Evolutionary conservation across 2,113 vertebrate species (phyloP).

Genomic region (Acrocephalus kingi): DNA sequence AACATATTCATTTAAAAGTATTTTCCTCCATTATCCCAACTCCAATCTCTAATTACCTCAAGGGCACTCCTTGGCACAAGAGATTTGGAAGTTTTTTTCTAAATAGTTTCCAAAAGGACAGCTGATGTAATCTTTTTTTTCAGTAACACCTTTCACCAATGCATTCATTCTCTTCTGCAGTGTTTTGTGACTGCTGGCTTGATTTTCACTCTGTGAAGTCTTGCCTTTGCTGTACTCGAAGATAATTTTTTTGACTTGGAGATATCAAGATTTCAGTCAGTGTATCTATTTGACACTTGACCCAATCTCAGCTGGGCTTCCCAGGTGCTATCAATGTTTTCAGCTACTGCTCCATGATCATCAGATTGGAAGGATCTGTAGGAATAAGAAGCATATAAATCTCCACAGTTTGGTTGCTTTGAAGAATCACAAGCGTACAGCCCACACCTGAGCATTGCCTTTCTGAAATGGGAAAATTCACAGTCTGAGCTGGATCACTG

Average conservation of each 20-base stretch:
- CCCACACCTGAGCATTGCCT: background rate
- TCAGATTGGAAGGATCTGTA: background rate
- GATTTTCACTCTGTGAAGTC: background rate
- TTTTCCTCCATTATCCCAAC: background rate
- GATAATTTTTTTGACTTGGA: background rate
- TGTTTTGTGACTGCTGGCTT: background rate
- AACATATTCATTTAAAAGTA: accelerated
- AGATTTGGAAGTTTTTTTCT: background rate
- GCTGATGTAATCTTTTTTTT: background rate
- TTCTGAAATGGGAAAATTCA: background rate
- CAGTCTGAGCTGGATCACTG: background rate
- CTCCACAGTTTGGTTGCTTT: background rate
- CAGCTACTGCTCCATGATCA: background rate
- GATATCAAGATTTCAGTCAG: background rate
- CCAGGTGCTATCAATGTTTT: background rate
- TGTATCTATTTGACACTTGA: background rate
- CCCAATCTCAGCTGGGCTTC: background rate
- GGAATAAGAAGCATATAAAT: background rate
- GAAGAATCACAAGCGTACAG: background rate
- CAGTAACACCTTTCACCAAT: background rate
- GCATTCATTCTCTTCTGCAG: background rate
- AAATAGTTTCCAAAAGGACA: background rate
- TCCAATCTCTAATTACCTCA: background rate
- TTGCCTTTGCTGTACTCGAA: background rate
- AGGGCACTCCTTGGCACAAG: background rate